Evolutionary conservation across 2,797 vertebrate species (phyloP), one percentile per base, ranked within the genome.

Genomic region (Thaleichthys pacificus): DNA sequence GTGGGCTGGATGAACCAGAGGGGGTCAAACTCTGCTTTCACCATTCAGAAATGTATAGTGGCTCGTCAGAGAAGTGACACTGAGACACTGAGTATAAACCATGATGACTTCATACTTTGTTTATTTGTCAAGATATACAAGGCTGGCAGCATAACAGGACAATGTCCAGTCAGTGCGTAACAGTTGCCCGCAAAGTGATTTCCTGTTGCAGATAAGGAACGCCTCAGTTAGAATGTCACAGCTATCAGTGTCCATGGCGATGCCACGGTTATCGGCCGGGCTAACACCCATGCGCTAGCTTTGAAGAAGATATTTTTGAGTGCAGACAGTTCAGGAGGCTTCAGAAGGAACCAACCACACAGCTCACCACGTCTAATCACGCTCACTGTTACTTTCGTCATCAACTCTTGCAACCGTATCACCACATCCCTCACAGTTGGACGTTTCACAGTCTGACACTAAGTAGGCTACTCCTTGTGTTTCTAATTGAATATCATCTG

Each of bases 261-360:
- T 21, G 81, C 78, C 69, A 68, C 68, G 9, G 21, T 70, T 78
- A 80, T 80, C 70, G 62, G 80, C 76, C 57, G 42, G 61, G 77
- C 70, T 70, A 75, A 83, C 82, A 77, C 76, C 42, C 75, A 65
- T 74, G 77, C 28, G 77, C 56, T 58, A 61, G 71, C 71, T 75
- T 68, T 69, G 69, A 26, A 74, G 69, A 14, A 49, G 76, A 68
- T 77, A 74, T 85, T 83, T 83, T 70, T 67, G 28, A 75, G 68
- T 26, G 58, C 66, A 60, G 77, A 69, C 70, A 71, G 68, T 72
- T 74, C 12, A 77, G 67, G 63, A 66, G 72, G 67, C 47, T 73
- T 66, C 32, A n/a, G 71, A 28, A 63, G 69, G 22, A 38, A 38
- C 19, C 7, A 32, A 38, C 21, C 14, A 14, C 32, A n/a, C 19